Evolutionary conservation across 53 echinoderm and acorn worm genomes (phyloP).

Genomic region (Zoroaster sp.): DNA sequence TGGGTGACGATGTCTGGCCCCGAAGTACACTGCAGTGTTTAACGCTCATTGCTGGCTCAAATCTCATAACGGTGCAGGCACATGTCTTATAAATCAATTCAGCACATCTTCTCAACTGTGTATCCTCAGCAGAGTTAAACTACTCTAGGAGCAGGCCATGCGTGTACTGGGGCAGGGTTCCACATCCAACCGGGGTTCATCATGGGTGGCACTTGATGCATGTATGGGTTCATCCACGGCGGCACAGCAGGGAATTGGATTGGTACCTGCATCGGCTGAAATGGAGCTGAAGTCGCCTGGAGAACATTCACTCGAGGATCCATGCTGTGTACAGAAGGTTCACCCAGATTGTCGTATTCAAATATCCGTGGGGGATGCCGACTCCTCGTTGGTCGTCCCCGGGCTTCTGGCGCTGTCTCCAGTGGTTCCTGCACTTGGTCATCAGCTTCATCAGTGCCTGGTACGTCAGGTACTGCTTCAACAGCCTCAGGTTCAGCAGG

Average conservation of each 20-base stretch:
- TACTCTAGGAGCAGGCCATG: not conserved
- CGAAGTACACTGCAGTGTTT: not conserved
- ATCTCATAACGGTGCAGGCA: not conserved
- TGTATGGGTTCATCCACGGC: not conserved
- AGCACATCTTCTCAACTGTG: no score
- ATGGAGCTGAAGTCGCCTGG: not conserved
- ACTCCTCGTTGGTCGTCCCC: not conserved
- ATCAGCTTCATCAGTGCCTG: no score
- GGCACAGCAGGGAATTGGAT: not conserved
- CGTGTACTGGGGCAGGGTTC: not conserved
- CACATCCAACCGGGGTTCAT: slow-evolving; percentile 1
- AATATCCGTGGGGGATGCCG: not conserved
- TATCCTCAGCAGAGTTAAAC: not conserved
- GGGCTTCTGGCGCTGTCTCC: no score
- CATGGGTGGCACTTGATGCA: not conserved
- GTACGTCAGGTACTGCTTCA: no score
- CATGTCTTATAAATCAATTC: no score
- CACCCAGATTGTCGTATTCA: not conserved
- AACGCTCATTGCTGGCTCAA: not conserved
- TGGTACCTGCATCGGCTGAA: not conserved
- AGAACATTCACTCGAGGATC: not conserved
- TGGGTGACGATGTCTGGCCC: not conserved
- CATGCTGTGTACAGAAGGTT: not conserved
- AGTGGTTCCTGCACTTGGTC: no score
- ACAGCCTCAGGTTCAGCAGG: no score